Percentiles rank a stretch among this genome's conserved stretches.
These are phyloP conservation scores for Neocrepidodera transversa DNA, from an alignment of 2,888 invertebrate species.

Conservation along the genomic window DNA sequence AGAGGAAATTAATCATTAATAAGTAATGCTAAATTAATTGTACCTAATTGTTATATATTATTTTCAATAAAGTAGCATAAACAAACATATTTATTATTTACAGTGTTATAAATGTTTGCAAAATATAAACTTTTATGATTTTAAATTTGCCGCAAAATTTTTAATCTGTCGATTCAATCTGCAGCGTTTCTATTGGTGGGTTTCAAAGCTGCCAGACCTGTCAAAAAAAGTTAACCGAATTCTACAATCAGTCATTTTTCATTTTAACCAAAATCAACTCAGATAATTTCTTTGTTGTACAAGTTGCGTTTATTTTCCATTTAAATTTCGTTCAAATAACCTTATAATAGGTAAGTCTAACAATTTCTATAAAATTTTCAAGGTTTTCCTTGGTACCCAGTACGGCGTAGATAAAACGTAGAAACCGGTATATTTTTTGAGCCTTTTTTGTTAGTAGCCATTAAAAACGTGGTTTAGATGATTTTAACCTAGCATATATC, in stretches of 20 bases:
- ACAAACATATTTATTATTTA: too few species aligned
- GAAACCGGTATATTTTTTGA: conserved; percentile 19
- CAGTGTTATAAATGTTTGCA: too few species aligned
- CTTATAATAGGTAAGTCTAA: conserved; percentile 14
- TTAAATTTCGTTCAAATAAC: conserved; percentile 10
- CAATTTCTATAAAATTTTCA: neutral
- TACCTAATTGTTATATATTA: too few species aligned
- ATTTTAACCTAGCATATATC: neutral
- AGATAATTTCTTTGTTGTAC: conserved; percentile 19
- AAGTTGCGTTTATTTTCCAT: conserved; percentile 17
- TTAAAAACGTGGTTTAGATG: conserved; percentile 16
- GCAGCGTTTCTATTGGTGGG: conserved; percentile 33
- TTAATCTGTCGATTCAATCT: too few species aligned
- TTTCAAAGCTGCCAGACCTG: conserved; percentile 36
- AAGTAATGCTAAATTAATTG: too few species aligned
- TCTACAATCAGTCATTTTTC: conserved; percentile 31
- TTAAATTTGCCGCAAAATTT: too few species aligned
- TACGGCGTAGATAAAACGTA: conserved; percentile 14
- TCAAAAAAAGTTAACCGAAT: conserved; percentile 35
- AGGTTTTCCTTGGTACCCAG: neutral
- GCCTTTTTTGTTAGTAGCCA: conserved; percentile 14
- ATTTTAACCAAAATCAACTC: conserved; percentile 28
- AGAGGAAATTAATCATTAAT: too few species aligned
- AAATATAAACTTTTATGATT: too few species aligned
- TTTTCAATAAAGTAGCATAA: too few species aligned